Evolutionary conservation across 2,888 invertebrate genomes (phyloP), one percentile per base, ranked within the genome.

Genomic region (Cynaeus angustus): DNA sequence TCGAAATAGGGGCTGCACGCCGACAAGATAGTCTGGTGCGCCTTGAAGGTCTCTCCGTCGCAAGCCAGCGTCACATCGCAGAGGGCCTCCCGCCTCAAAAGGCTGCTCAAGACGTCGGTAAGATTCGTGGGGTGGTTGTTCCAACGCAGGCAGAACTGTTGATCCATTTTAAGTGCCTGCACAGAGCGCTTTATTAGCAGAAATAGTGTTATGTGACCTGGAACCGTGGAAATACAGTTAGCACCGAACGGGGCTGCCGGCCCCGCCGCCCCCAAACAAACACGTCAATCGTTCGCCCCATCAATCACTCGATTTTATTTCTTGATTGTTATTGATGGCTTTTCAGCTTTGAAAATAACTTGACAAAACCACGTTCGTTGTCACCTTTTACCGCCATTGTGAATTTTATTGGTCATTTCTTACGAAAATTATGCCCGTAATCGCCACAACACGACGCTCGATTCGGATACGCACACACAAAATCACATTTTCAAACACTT

Each of bases 1-100:
- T 96, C 95, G 87, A 96, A 96, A 88, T 96, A 96, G 75, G 96
- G 95, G 88, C 96, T 96, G 87, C 96, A 96, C 80, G 96, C 96
- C 73, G 96, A 96, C 79, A 96, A 88, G 86, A 96, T 95, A 78
- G 95, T 95, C 88, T 96, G 95, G 88, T 96, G 96, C 83, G 96
- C 96, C 90, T 94, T 93, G 85, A 94, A 93, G 83, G 93, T 93
- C 86, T 94, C 93, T 82, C 95, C 95, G 85, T 95, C 95, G 86
- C 95, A 95, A 78, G 96, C 96, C 83, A 96, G 89, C 81, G 96
- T 96, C 81, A 96, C 96, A 88, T 96, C 96, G 85, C 96, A 96
- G 80, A 96, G 90, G 80, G 94, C 93, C 88, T 95, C 95, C 85
- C 95, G 90, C 86, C 94, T 92, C 82, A 95, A 88, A 83, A 95